Percentiles rank a stretch among this genome's conserved stretches.
These are phyloP conservation scores for Istiophorus platypterus DNA, from an alignment of 2,113 vertebrate species.

Conservation along the genomic window DNA sequence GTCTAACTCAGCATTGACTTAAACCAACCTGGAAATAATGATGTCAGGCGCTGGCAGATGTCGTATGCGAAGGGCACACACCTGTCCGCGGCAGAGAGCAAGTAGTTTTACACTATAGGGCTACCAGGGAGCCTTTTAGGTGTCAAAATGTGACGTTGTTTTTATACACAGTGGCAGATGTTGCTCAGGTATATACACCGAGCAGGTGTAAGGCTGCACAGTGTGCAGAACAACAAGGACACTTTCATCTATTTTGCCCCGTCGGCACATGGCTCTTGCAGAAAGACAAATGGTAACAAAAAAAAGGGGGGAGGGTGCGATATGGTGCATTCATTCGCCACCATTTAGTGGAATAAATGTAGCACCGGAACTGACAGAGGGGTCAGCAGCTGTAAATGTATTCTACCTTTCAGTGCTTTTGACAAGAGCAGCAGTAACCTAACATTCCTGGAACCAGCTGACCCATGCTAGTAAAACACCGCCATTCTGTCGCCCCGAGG, in stretches of 20 bases:
- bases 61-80: background rate
- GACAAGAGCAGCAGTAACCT: slow-evolving; percentile 24
- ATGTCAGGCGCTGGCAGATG: slow-evolving; percentile 11
- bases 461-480: background rate
- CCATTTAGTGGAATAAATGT: slow-evolving; percentile 42
- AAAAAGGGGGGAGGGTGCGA: background rate
- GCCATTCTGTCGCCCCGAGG: slow-evolving; percentile 13
- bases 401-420: slow-evolving; percentile 34
- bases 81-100: slow-evolving; percentile 8
- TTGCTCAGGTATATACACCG: slow-evolving; percentile 30
- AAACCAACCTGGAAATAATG: background rate
- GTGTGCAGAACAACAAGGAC: slow-evolving; percentile 29
- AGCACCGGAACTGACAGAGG: slow-evolving; percentile 32
- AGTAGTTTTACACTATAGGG: background rate
- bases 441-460: slow-evolving; percentile 11
- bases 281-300: slow-evolving; percentile 21
- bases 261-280: background rate
- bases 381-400: slow-evolving; percentile 34
- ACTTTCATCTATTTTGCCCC: slow-evolving; percentile 35
- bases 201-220: slow-evolving; percentile 17
- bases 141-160: slow-evolving; percentile 34
- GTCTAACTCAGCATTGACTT: background rate
- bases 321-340: slow-evolving; percentile 12
- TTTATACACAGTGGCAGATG: slow-evolving; percentile 21
- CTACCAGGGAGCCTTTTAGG: slow-evolving; percentile 8